Conservation (phyloP, 2,888 invertebrate genomes). For the Rhagonycha lutea region DNA sequence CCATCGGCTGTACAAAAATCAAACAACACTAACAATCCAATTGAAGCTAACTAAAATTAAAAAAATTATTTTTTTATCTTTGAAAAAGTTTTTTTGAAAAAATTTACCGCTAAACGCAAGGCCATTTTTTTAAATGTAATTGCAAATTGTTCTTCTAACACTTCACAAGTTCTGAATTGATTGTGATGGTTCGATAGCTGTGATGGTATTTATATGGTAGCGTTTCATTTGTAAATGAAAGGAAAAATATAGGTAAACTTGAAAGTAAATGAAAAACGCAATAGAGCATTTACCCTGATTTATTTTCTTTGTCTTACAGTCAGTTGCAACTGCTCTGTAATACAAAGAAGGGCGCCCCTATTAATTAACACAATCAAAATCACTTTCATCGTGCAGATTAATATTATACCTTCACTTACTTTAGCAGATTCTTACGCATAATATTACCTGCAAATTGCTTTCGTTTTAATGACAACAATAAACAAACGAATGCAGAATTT, state of each 20-base stretch:
- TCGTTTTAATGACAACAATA: not conserved
- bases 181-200: constrained; percentile 27
- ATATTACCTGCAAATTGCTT: not conserved
- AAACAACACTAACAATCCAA: constrained; percentile 51
- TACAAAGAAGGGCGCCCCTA: constrained; percentile 12
- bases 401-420: constrained; percentile 24
- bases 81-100: too few relatives aligned
- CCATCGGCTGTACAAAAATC: constrained; percentile 52
- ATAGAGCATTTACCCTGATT: constrained; percentile 32
- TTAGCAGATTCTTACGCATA: not conserved
- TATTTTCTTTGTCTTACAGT: constrained; percentile 17
- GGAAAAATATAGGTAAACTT: constrained; percentile 37
- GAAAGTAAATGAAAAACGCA: constrained; percentile 39
- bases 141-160: constrained; percentile 13
- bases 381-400: constrained; percentile 18
- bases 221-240: constrained; percentile 38
- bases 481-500: not conserved
- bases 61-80: constrained; percentile 4
- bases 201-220: constrained; percentile 35
- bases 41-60: constrained; percentile 46
- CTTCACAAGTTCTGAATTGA: constrained; percentile 28
- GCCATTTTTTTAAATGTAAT: constrained; percentile 50
- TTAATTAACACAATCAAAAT: constrained; percentile 23
- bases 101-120: constrained; percentile 60
- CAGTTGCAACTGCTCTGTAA: constrained; percentile 9